Evolutionary conservation across 2,113 vertebrate genomes (phyloP).

Genomic region (Euleptes europaea): DNA sequence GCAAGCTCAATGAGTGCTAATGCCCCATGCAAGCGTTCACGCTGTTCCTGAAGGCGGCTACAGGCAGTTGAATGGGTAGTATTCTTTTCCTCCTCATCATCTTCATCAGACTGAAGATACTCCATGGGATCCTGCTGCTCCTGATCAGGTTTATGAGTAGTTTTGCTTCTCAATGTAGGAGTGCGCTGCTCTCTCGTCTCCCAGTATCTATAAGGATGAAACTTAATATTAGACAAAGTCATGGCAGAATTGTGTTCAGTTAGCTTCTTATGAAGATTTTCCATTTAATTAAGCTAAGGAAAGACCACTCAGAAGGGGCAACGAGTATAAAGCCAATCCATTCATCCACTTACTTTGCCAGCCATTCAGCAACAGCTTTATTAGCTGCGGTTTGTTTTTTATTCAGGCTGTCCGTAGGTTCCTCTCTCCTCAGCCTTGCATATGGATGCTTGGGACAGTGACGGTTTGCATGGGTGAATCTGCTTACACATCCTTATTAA

Average conservation of each 20-base stretch:
- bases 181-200: slow-evolving; percentile 89
- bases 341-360: slow-evolving; percentile 86
- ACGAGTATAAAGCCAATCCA: neutral
- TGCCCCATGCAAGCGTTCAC: slow-evolving; percentile 93
- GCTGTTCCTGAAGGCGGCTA: slow-evolving; percentile 90
- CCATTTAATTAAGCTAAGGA: neutral
- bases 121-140: slow-evolving; percentile 97
- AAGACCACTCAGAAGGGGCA: neutral
- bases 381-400: slow-evolving; percentile 89
- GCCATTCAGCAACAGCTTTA: slow-evolving; percentile 96
- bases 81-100: slow-evolving; percentile 83
- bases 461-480: slow-evolving; percentile 96
- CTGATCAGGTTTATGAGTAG: slow-evolving; percentile 85
- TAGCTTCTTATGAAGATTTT: neutral
- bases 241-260: neutral
- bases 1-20: slow-evolving; percentile 97
- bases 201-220: slow-evolving; percentile 84
- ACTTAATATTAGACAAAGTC: neutral
- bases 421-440: slow-evolving; percentile 92
- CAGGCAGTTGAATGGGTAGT: slow-evolving; percentile 76
- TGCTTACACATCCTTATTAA: slow-evolving; percentile 89
- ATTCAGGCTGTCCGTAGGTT: slow-evolving; percentile 79
- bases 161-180: slow-evolving; percentile 83
- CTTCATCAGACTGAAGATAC: slow-evolving; percentile 89
- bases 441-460: slow-evolving; percentile 96